Percentiles rank a stretch among this genome's conserved stretches.
phyloP scores from a whole-genome alignment of 2,888 invertebrate genomes.

The Drosophila tripunctata region DNA sequence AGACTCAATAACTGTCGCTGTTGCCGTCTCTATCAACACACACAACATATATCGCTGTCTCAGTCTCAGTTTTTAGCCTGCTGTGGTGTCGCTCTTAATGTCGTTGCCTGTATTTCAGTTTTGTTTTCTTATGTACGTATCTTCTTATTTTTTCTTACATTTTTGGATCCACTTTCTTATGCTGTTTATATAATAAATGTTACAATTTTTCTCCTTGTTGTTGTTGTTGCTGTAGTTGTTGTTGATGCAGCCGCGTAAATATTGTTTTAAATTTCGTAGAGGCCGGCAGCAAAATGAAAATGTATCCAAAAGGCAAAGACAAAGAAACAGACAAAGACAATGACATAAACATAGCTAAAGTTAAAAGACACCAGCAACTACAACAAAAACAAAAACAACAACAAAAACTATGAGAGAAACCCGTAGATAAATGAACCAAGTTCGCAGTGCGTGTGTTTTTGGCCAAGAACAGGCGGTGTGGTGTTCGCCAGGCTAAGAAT shows the following conservation, averaged over 20 bases:
- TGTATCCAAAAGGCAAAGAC: constrained; percentile 45
- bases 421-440: constrained; percentile 68
- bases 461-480: constrained; percentile 12
- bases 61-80: constrained; percentile 13
- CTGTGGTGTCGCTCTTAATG: constrained; percentile 48
- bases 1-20: background rate
- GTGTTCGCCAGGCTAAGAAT: constrained; percentile 4
- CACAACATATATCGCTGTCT: constrained; percentile 21
- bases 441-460: constrained; percentile 34
- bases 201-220: constrained; percentile 9
- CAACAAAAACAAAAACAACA: constrained; percentile 9
- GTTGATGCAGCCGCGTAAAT: constrained; percentile 61
- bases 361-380: constrained; percentile 28
- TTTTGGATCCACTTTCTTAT: constrained; percentile 41
- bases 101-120: constrained; percentile 30
- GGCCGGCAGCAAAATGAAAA: constrained; percentile 51
- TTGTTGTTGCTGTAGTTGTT: constrained; percentile 20
- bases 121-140: constrained; percentile 2
- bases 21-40: background rate
- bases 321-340: too few species aligned
- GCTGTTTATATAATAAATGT: constrained; percentile 54
- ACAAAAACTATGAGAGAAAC: constrained; percentile 10
- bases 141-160: constrained; percentile 12
- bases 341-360: too few species aligned
- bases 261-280: constrained; percentile 71